Percentiles rank a stretch among this genome's conserved stretches.
Conservation (phyloP, 2,113 vertebrate genomes). For the Neodontobutis hainanensis region DNA sequence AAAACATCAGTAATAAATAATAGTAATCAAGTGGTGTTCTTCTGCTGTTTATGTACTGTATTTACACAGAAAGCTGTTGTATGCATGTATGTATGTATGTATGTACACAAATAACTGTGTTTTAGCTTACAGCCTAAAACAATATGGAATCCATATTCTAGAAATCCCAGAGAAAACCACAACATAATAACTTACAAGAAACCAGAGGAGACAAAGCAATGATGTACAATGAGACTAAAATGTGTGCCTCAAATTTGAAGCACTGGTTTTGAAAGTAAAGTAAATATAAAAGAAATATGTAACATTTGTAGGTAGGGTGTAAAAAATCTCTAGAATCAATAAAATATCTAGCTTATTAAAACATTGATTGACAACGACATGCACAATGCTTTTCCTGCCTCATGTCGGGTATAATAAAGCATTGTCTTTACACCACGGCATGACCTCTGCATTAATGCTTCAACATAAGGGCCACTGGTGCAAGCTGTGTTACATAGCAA, state of each 20-base stretch:
- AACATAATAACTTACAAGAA: constrained; percentile 74
- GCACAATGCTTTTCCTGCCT: constrained; percentile 67
- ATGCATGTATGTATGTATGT: constrained; percentile 71
- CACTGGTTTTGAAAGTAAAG: constrained; percentile 53
- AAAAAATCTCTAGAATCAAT: constrained; percentile 55
- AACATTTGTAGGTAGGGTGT: constrained; percentile 48
- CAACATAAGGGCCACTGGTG: constrained; percentile 23
- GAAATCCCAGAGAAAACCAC: constrained; percentile 54
- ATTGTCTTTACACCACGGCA: constrained; percentile 42
- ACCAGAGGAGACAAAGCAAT: constrained; percentile 50
- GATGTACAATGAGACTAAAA: constrained; percentile 50
- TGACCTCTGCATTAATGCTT: constrained; percentile 36
- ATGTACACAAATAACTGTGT: constrained; percentile 74
- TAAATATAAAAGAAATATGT: constrained; percentile 55
- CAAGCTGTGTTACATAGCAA: constrained; percentile 18
- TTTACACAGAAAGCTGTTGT: constrained; percentile 70
- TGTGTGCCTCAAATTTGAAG: constrained; percentile 50
- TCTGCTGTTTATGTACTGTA: constrained; percentile 79
- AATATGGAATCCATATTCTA: constrained; percentile 55
- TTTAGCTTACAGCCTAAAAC: constrained; percentile 60
- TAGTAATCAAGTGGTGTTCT: constrained; percentile 77
- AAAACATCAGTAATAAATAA: constrained; percentile 83
- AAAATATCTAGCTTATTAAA: constrained; percentile 77
- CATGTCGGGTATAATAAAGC: constrained; percentile 37
- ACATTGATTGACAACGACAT: constrained; percentile 71